Evolutionary conservation across 2,797 vertebrate species (phyloP).

Genomic region (Acipenser ruthenus): DNA sequence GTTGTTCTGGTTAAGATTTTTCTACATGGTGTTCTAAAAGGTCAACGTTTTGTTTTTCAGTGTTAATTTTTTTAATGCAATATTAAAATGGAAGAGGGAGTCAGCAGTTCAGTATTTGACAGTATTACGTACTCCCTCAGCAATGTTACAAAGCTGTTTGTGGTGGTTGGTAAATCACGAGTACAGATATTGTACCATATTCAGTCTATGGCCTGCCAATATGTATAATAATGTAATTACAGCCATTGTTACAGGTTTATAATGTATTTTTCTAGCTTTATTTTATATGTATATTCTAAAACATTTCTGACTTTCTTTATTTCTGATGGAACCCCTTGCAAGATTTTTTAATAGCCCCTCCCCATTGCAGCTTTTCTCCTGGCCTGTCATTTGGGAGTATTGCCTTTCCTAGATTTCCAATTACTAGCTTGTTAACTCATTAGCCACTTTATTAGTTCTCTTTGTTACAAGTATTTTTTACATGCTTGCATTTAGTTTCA

Average conservation of each 20-base stretch:
- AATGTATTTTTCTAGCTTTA: conserved; percentile 86
- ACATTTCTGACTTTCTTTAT: conserved; percentile 59
- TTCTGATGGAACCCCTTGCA: conserved; percentile 54
- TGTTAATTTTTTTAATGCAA: conserved; percentile 64
- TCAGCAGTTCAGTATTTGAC: conserved; percentile 60
- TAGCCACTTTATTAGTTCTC: conserved; percentile 69
- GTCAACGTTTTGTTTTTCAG: conserved; percentile 59
- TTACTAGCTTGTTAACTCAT: conserved; percentile 78
- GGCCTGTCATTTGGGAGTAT: conserved; percentile 59
- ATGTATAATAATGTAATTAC: conserved; percentile 82
- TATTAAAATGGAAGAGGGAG: conserved; percentile 54
- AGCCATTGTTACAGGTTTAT: conserved; percentile 83
- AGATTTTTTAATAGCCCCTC: conserved; percentile 20
- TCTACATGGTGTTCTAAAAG: conserved; percentile 62
- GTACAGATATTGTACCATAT: conserved; percentile 57
- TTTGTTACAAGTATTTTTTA: conserved; percentile 75
- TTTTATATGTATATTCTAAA: conserved; percentile 78
- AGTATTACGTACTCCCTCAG: conserved; percentile 71
- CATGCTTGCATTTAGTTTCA: conserved; percentile 81
- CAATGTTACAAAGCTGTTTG: conserved; percentile 63
- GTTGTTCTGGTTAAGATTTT: conserved; percentile 36
- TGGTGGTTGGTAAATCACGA: conserved; percentile 65
- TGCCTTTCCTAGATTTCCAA: conserved; percentile 61
- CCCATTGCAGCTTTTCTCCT: conserved; percentile 45
- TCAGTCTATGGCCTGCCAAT: conserved; percentile 68